Percentiles rank a stretch among this genome's conserved stretches.
These are phyloP conservation scores for Habropoda laboriosa DNA, from an alignment of 1,140 invertebrate genomes.

Conservation along the genomic window DNA sequence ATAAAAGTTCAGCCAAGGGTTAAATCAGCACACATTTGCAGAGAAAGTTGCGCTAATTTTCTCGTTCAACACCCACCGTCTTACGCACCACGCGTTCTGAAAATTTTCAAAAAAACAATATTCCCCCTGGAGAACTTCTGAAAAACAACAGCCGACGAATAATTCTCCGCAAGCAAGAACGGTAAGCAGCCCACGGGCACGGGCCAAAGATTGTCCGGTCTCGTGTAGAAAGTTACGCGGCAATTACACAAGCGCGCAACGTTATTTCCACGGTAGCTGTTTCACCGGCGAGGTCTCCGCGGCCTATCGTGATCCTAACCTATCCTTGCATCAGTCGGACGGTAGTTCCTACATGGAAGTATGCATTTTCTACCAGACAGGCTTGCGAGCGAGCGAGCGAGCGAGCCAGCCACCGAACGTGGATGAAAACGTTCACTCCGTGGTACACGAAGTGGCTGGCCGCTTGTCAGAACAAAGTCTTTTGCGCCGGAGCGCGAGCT, in stretches of 20 bases:
- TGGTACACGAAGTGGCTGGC: neutral
- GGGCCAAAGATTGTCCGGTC: constrained; percentile 30
- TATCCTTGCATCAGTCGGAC: constrained; percentile 54
- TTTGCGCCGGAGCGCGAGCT: constrained; percentile 41
- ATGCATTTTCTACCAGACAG: constrained; percentile 45
- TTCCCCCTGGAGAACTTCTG: too few species aligned
- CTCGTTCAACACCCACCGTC: too few species aligned
- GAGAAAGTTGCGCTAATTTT: too few species aligned
- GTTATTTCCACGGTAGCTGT: constrained; percentile 52
- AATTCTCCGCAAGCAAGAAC: too few species aligned
- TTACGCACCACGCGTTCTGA: too few species aligned
- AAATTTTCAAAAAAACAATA: too few species aligned
- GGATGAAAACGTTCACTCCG: constrained; percentile 53
- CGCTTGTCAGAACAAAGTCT: constrained; percentile 57
- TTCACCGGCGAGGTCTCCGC: constrained; percentile 13
- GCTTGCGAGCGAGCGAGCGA: neutral
- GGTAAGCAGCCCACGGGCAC: constrained; percentile 3
- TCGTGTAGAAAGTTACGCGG: constrained; percentile 58
- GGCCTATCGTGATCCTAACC: constrained; percentile 52
- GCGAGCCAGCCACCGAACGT: constrained; percentile 9
- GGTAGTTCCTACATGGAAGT: constrained; percentile 54
- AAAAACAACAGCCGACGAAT: too few species aligned
- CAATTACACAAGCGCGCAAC: constrained; percentile 51
- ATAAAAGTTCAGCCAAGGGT: too few species aligned
- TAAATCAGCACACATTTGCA: too few species aligned